These are phyloP conservation scores for Cantharis nigra DNA, from an alignment of 2,888 invertebrate species.

Conservation along the genomic window DNA sequence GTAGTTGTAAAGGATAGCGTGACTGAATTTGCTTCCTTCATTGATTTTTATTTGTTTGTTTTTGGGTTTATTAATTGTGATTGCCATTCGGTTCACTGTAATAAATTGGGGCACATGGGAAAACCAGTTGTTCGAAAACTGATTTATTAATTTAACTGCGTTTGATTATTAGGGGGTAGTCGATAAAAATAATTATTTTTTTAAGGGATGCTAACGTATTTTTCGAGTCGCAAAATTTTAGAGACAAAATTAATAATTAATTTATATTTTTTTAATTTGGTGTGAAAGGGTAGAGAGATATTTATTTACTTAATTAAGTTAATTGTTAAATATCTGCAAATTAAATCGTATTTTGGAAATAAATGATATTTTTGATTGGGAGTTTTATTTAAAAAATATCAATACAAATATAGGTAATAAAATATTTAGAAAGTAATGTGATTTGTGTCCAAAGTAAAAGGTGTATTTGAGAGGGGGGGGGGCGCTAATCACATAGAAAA, in stretches of 20 bases:
- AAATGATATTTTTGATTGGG: background rate
- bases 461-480: background rate
- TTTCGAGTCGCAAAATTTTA: background rate
- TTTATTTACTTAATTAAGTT: background rate
- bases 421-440: too few species aligned
- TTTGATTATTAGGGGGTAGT: background rate
- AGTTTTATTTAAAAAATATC: background rate
- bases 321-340: background rate
- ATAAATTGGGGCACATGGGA: background rate
- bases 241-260: background rate
- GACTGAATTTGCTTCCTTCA: background rate
- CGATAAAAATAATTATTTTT: background rate
- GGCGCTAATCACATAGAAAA: background rate
- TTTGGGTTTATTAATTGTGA: background rate
- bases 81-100: background rate
- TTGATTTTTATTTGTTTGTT: background rate
- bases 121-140: background rate
- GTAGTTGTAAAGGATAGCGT: conserved; percentile 58
- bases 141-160: background rate
- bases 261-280: background rate
- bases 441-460: background rate
- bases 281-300: background rate
- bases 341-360: background rate
- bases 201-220: background rate
- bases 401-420: background rate